Evolutionary conservation across 2,797 vertebrate genomes (phyloP), one percentile per base, ranked within the genome.

Genomic region (Esox lucius): DNA sequence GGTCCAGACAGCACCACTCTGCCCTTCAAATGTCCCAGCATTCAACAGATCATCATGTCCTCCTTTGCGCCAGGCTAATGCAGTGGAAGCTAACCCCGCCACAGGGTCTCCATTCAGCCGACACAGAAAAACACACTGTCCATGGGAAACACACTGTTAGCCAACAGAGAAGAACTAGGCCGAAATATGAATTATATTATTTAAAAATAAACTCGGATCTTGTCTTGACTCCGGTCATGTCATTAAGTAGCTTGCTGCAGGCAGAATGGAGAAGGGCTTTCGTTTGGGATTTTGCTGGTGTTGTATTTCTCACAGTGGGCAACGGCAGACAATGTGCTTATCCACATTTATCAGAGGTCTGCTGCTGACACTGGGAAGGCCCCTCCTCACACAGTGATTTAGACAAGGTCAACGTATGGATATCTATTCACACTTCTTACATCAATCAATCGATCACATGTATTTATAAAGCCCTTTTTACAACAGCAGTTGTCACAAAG

Each of bases 131-230:
- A 51, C 49, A 51, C 19, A 19, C 49, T 51, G 4, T 17, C 49
- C 49, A 5, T 51, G 49, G 17, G n/a, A n/a, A n/a, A 4, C 3
- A 31, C 51, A 68, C 3, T 51, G 72, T 15, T 61, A 26, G 13
- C 74, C 39, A 74, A 83, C 42, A 73, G 46, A 68, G 75, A 68
- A 81, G 12, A 11, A 67, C 11, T 42, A 42, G 39, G 11, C 11
- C 79, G n/a, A 83, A 86, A 88, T 80, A 15, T 1, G 13, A 17
- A 13, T 61, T 0, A n/a, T 72, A 73, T 86, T 17, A 15, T 16
- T 19, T 51, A 81, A 74, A 84, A 65, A 83, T 73, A 53, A 68
- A 71, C 28, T 76, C 61, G 71, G 61, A 26, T 11, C 35, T 79
- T 79, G 78, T 76, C 78, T 73, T 72, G 35, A 39, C 66, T 72